A percentile compares a stretch with the other conserved stretches of the same genome.
Evolutionary conservation across 2,113 vertebrate species (phyloP).

Genomic region (Grammomys dolichurus): DNA sequence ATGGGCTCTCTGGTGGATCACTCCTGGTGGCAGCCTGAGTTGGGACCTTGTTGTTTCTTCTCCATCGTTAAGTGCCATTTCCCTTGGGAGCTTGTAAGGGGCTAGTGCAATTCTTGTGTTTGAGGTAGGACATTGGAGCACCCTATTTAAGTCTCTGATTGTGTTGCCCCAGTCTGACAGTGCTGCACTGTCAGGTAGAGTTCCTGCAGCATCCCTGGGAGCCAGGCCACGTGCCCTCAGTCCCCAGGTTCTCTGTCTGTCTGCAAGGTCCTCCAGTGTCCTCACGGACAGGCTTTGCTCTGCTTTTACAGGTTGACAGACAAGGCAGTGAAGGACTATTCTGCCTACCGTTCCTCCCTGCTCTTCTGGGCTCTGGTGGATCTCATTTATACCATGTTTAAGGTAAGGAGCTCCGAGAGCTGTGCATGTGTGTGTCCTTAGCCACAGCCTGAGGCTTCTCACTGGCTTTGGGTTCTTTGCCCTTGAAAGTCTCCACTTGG

Average conservation of each 20-base stretch:
- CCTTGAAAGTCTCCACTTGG: fast-evolving
- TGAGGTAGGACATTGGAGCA: not conserved
- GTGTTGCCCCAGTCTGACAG: not conserved
- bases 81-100: not conserved
- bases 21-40: not conserved
- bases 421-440: not conserved
- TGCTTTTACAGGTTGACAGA: conserved; percentile 92
- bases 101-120: not conserved
- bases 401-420: conserved; percentile 86
- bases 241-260: not conserved
- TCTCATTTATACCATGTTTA: conserved; percentile 98
- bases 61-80: not conserved
- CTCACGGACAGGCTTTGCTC: not conserved
- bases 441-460: not conserved
- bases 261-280: fast-evolving
- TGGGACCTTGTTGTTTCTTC: not conserved
- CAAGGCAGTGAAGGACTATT: conserved; percentile 95
- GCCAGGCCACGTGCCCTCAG: not conserved
- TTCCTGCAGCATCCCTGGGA: not conserved
- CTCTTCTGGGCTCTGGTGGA: conserved; percentile 99
- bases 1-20: not conserved
- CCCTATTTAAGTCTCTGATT: fast-evolving
- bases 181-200: not conserved
- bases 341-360: conserved; percentile 95
- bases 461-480: not conserved